Evolutionary conservation across 2,797 vertebrate species (phyloP).

Genomic region (Arrhamphus sclerolepis): DNA sequence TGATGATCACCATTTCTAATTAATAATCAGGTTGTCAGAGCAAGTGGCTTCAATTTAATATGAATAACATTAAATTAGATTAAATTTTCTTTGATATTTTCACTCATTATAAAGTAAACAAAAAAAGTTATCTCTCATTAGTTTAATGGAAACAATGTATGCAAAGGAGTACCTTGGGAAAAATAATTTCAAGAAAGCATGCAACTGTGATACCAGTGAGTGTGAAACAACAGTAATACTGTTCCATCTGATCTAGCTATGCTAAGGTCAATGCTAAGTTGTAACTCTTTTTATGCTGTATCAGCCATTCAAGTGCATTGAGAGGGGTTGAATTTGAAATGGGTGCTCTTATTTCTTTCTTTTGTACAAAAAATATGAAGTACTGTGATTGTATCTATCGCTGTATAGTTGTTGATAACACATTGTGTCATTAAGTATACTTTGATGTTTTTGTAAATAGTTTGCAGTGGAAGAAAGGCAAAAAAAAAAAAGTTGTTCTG

Average conservation of each 20-base stretch:
- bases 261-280: constrained; percentile 15
- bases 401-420: constrained; percentile 47
- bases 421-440: constrained; percentile 54
- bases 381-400: constrained; percentile 42
- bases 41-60: not conserved
- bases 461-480: constrained; percentile 1
- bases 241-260: constrained; percentile 16
- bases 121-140: not conserved
- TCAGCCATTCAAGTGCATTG: constrained; percentile 3
- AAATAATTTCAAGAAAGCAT: constrained; percentile 22
- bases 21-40: constrained; percentile 2
- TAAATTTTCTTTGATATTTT: too few species aligned
- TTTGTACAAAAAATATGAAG: constrained; percentile 48
- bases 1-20: constrained; percentile 21
- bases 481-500: constrained; percentile 25
- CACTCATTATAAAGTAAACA: not conserved
- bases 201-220: too few species aligned
- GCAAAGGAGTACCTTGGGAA: constrained; percentile 8
- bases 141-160: constrained; percentile 6
- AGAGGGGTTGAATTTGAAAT: constrained; percentile 40
- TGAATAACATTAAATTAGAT: too few species aligned
- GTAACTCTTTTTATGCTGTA: not conserved
- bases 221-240: constrained; percentile 21
- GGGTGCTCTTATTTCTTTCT: constrained; percentile 19
- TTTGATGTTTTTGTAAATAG: constrained; percentile 32